Evolutionary conservation across 2,888 invertebrate species (phyloP).

Genomic region (Miltochrista miniata): DNA sequence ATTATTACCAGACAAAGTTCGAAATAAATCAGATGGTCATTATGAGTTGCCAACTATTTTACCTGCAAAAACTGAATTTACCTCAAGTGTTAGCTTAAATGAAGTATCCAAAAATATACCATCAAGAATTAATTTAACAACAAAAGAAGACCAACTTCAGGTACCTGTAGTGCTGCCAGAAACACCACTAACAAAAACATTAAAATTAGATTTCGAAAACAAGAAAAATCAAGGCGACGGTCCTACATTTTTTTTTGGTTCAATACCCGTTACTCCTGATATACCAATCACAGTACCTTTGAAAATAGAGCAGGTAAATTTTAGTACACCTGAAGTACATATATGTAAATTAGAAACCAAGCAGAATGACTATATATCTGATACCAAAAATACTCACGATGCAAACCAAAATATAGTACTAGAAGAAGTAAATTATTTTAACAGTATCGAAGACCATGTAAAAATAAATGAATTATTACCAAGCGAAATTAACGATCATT

Average conservation of each 20-base stretch:
- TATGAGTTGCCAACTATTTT: conserved; percentile 2
- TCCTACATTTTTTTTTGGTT: neutral
- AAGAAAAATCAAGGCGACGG: neutral
- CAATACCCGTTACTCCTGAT: neutral
- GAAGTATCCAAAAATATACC: neutral
- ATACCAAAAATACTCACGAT: too few species aligned
- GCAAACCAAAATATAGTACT: neutral
- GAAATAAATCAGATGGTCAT: neutral
- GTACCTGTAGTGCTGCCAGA: conserved; percentile 10
- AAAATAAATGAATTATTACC: neutral
- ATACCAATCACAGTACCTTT: neutral
- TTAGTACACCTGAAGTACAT: too few species aligned
- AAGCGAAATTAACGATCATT: neutral
- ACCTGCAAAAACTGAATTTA: neutral
- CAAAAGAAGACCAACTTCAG: conserved; percentile 4
- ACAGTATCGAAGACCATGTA: neutral
- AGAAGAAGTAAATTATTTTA: neutral
- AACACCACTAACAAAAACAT: conserved; percentile 8
- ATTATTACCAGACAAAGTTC: neutral
- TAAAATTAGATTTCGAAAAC: neutral
- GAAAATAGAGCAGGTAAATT: neutral
- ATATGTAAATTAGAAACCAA: neutral
- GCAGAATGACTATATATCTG: neutral
- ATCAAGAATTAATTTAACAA: neutral
- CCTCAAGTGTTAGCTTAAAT: neutral